phyloP scores from a whole-genome alignment of 2,113 vertebrate species.

The Himantopus leucocephalus region DNA sequence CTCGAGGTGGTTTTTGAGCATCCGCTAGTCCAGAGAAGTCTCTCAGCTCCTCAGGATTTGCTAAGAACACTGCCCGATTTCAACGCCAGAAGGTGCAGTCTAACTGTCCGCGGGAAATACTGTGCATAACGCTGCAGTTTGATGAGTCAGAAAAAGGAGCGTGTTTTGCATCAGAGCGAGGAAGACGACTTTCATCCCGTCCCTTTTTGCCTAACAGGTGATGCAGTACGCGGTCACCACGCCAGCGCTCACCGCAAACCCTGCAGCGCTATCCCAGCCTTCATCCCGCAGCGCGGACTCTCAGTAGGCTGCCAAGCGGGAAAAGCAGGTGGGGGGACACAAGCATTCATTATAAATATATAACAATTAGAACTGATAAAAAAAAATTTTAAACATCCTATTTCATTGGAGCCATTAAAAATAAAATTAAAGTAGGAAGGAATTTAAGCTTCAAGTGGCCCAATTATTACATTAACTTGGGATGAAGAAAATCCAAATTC shows the following conservation, averaged over 20 bases:
- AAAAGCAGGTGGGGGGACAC: not conserved
- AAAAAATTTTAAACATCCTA: not conserved
- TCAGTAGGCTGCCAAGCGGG: too few relatives aligned
- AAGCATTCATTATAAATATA: not conserved
- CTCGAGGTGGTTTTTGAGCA: not conserved
- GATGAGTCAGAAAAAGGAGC: not conserved
- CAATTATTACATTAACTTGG: not conserved
- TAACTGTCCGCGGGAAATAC: rapidly evolving
- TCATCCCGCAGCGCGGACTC: rapidly evolving
- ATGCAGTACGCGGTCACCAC: too few relatives aligned
- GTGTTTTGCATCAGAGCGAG: not conserved
- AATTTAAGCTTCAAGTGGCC: not conserved
- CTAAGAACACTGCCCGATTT: not conserved
- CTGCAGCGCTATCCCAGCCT: too few relatives aligned
- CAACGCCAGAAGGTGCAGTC: not conserved
- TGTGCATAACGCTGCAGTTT: rapidly evolving
- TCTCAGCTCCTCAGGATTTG: not conserved
- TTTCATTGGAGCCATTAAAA: not conserved
- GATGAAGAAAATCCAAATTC: not conserved
- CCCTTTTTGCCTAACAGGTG: too few relatives aligned
- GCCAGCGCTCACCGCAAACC: too few relatives aligned
- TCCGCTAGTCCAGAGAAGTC: too few relatives aligned
- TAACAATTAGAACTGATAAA: not conserved
- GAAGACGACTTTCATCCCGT: too few relatives aligned
- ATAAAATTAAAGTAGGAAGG: not conserved